Evolutionary conservation across 1,140 invertebrate species (phyloP).

Genomic region (Oedothorax gibbosus): DNA sequence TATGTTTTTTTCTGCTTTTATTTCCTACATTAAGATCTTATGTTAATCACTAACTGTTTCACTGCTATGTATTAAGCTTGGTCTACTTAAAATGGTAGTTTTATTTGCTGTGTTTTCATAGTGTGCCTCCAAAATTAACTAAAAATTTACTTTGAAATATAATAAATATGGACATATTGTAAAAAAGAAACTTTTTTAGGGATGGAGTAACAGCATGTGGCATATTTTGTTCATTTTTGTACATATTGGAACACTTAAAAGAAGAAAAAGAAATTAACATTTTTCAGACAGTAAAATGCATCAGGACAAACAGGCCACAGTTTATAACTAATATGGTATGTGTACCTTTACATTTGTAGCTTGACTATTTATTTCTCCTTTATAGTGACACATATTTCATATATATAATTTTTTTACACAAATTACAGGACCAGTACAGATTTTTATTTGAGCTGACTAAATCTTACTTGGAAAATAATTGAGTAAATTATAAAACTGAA

Average conservation of each 20-base stretch:
- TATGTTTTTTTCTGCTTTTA: too few relatives aligned
- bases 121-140: too few relatives aligned
- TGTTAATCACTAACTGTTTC: too few relatives aligned
- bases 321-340: constrained; percentile 59
- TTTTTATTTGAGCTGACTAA: constrained; percentile 22
- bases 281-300: constrained; percentile 68
- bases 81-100: too few relatives aligned
- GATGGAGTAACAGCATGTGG: constrained; percentile 69
- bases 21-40: too few relatives aligned
- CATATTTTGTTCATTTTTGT: constrained; percentile 67
- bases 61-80: too few relatives aligned
- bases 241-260: constrained; percentile 68
- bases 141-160: too few relatives aligned
- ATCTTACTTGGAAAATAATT: background rate
- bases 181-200: constrained; percentile 62
- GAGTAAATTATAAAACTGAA: too few relatives aligned
- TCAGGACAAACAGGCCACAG: constrained; percentile 57
- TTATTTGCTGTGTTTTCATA: too few relatives aligned
- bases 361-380: background rate
- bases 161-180: too few relatives aligned
- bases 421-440: constrained; percentile 7
- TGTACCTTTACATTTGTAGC: background rate
- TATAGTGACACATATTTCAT: background rate
- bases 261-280: constrained; percentile 69
- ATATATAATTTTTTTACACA: background rate